A percentile compares a stretch with the other conserved stretches of the same genome.
Evolutionary conservation across 2,113 vertebrate genomes (phyloP).

Genomic region (Anolis carolinensis): DNA sequence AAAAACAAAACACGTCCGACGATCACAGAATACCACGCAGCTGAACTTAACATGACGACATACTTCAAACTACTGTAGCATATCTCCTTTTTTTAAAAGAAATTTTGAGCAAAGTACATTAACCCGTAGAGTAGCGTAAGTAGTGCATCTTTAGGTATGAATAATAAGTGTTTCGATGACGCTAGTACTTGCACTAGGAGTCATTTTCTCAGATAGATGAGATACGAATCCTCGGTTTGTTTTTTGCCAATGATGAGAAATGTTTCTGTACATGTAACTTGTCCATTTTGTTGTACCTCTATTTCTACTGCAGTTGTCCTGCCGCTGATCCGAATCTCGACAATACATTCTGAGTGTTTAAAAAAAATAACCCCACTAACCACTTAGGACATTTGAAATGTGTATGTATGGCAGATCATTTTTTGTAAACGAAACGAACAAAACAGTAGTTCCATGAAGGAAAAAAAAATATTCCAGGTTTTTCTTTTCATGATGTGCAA

Average conservation of each 20-base stretch:
- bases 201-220: neutral
- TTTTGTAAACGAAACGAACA: neutral
- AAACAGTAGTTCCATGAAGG: slow-evolving; percentile 15
- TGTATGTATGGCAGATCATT: neutral
- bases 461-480: neutral
- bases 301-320: neutral
- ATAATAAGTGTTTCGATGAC: neutral
- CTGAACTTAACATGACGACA: neutral
- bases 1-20: neutral
- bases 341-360: neutral
- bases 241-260: neutral
- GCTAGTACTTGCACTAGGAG: neutral
- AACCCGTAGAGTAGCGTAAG: slow-evolving; percentile 27
- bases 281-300: neutral
- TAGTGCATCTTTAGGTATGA: slow-evolving; percentile 17
- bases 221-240: neutral
- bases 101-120: slow-evolving; percentile 14
- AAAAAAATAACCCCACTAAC: neutral
- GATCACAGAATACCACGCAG: neutral
- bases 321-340: neutral
- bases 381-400: neutral
- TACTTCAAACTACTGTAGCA: neutral
- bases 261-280: neutral
- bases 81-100: neutral
- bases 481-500: neutral